Conservation (phyloP, 1,140 invertebrate genomes). For the Geopemphigus sp. region DNA sequence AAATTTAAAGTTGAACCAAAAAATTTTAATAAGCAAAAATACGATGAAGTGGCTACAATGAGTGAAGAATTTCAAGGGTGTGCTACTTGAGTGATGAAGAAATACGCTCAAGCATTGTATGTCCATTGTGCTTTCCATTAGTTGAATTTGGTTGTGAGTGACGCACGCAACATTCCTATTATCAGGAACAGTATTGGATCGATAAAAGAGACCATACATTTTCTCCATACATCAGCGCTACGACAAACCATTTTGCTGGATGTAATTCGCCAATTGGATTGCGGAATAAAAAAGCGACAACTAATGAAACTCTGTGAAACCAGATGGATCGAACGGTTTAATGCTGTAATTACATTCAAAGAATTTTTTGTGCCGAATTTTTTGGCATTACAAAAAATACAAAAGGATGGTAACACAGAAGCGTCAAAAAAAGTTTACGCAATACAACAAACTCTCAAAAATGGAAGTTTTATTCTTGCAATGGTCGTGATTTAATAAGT, state of each 20-base stretch:
- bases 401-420: neutral
- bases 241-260: slow-evolving; percentile 4
- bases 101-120: slow-evolving; percentile 15
- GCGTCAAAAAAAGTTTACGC: neutral
- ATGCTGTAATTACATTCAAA: slow-evolving; percentile 2
- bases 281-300: slow-evolving; percentile 12
- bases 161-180: slow-evolving; percentile 4
- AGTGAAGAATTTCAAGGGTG: slow-evolving; percentile 28
- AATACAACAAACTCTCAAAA: slow-evolving; percentile 3
- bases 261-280: neutral
- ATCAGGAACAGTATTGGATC: neutral
- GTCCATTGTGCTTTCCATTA: neutral
- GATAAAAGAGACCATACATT: neutral
- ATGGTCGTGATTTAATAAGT: neutral
- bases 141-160: slow-evolving; percentile 15
- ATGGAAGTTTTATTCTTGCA: neutral
- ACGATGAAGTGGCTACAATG: slow-evolving; percentile 10
- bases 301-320: neutral
- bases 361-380: neutral
- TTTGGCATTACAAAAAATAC: neutral
- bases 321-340: neutral
- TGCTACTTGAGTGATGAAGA: slow-evolving; percentile 10
- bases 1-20: neutral
- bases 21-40: slow-evolving; percentile 17
- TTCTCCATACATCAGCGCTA: neutral